These are phyloP conservation scores for Acleris laterana DNA, from an alignment of 2,888 invertebrate genomes.

Conservation along the genomic window DNA sequence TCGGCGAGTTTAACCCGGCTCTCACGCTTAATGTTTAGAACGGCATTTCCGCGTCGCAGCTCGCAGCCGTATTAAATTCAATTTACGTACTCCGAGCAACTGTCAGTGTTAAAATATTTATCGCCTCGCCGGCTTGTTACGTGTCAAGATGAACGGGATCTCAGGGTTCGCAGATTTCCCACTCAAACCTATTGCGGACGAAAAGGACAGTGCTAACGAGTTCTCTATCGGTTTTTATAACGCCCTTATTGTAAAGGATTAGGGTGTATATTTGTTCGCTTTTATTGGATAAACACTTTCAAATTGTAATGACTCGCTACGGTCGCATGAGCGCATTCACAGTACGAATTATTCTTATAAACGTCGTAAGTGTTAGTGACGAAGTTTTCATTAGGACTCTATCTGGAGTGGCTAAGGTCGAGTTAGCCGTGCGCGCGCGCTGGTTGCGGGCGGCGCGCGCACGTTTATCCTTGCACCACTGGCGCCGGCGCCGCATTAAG, in stretches of 20 bases:
- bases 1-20: conserved; percentile 51
- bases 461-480: conserved; percentile 72
- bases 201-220: conserved; percentile 56
- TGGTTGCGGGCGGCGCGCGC: conserved; percentile 59
- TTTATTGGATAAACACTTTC: conserved; percentile 61
- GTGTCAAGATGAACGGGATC: conserved; percentile 75
- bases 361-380: conserved; percentile 54
- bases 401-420: conserved; percentile 47
- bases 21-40: conserved; percentile 58
- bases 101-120: conserved; percentile 73
- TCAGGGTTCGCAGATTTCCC: conserved; percentile 70
- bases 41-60: conserved; percentile 65
- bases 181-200: conserved; percentile 53
- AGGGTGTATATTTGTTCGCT: conserved; percentile 68
- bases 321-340: conserved; percentile 82
- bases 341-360: conserved; percentile 51
- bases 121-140: conserved; percentile 69
- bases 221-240: conserved; percentile 52
- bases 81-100: conserved; percentile 54
- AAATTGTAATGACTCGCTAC: conserved; percentile 80
- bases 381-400: conserved; percentile 48
- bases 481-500: conserved; percentile 81
- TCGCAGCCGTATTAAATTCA: conserved; percentile 51
- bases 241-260: conserved; percentile 62
- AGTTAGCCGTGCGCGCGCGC: conserved; percentile 44